Conservation (phyloP, 2,888 invertebrate genomes). For the Lordiphosa fenestrarum region DNA sequence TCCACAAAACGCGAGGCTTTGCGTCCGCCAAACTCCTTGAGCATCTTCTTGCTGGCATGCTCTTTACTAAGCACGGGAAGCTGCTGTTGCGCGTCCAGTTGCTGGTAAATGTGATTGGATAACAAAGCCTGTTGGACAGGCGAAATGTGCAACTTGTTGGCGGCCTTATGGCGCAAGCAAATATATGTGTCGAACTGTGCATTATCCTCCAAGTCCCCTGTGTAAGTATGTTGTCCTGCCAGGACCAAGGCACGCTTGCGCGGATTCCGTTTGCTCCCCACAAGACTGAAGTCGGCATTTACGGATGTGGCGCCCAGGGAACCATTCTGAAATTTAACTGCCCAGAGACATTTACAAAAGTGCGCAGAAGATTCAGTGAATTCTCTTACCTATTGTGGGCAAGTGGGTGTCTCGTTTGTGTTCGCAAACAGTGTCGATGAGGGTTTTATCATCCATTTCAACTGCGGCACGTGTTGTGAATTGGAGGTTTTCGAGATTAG, state of each 20-base stretch:
- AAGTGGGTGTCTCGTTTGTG: constrained; percentile 28
- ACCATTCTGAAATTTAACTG: constrained; percentile 79
- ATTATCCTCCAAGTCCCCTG: constrained; percentile 54
- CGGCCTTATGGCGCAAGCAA: constrained; percentile 71
- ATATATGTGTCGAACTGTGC: constrained; percentile 70
- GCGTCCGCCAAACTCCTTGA: constrained; percentile 77
- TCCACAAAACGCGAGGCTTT: constrained; percentile 62
- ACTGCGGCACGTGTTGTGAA: no score
- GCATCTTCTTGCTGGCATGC: constrained; percentile 48
- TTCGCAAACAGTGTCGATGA: constrained; percentile 51
- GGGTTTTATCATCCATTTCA: constrained; percentile 63
- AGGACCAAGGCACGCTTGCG: constrained; percentile 57
- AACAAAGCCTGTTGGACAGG: constrained; percentile 72
- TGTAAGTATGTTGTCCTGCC: constrained; percentile 63
- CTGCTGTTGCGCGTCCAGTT: constrained; percentile 42
- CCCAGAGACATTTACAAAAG: neutral
- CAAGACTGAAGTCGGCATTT: constrained; percentile 48
- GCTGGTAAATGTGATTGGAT: constrained; percentile 69
- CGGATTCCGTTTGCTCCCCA: constrained; percentile 28
- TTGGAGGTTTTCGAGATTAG: no score
- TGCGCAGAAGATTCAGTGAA: neutral
- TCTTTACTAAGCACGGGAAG: constrained; percentile 49
- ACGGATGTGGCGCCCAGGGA: constrained; percentile 36
- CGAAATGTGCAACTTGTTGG: constrained; percentile 76
- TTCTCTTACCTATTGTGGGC: constrained; percentile 68